These are phyloP conservation scores for Melanargia galathea DNA, from an alignment of 2,888 invertebrate genomes.

Conservation along the genomic window DNA sequence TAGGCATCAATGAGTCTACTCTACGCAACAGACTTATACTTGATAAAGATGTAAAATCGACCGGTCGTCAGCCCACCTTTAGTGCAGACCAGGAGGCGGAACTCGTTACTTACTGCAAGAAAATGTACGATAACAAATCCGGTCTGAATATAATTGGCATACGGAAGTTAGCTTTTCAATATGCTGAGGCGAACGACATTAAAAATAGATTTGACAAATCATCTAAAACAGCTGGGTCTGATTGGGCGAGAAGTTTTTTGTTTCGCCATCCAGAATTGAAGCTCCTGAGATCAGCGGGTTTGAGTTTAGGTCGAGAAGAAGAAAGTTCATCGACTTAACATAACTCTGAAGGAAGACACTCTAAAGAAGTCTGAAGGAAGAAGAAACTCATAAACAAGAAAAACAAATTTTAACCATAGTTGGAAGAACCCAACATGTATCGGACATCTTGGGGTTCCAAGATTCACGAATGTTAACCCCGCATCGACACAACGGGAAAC, in stretches of 20 bases:
- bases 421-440: too few relatives aligned
- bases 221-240: not conserved
- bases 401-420: too few relatives aligned
- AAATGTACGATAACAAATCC: not conserved
- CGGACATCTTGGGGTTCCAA: too few relatives aligned
- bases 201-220: not conserved
- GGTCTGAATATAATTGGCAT: not conserved
- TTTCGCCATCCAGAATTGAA: not conserved
- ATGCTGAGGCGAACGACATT: not conserved
- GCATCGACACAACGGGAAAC: too few relatives aligned
- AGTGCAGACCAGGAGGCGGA: not conserved
- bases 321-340: too few relatives aligned
- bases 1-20: not conserved
- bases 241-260: not conserved
- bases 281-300: not conserved
- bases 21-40: not conserved
- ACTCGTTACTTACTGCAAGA: not conserved
- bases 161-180: not conserved
- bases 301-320: not conserved
- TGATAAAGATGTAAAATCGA: not conserved
- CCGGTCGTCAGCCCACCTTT: not conserved
- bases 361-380: not conserved
- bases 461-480: too few relatives aligned
- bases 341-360: not conserved
- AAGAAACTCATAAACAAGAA: too few relatives aligned